Evolutionary conservation across 2,888 invertebrate species (phyloP).

Genomic region (Endotricha flammealis): DNA sequence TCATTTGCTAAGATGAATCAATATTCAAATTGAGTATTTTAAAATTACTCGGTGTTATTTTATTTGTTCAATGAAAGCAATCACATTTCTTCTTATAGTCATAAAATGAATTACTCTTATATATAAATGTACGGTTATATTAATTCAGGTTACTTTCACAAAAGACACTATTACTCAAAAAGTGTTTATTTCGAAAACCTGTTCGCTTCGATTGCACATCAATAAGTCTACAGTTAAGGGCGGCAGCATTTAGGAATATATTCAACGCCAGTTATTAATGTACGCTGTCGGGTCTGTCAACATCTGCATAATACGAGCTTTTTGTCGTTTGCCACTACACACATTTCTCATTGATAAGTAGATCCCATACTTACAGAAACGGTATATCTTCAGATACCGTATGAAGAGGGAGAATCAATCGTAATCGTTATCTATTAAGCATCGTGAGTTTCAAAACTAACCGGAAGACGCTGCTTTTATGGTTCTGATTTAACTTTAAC

Average conservation of each 20-base stretch:
- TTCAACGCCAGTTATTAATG: too few species aligned
- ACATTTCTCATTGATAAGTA: too few species aligned
- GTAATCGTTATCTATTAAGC: conserved; percentile 33
- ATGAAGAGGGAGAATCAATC: conserved; percentile 24
- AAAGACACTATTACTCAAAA: conserved; percentile 27
- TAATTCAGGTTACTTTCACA: conserved; percentile 50
- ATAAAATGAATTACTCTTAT: conserved; percentile 42
- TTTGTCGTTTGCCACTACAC: too few species aligned
- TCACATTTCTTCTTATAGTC: conserved; percentile 28
- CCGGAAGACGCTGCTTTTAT: conserved; percentile 36
- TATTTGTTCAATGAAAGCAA: conserved; percentile 27
- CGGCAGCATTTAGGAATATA: too few species aligned
- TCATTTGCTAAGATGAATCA: conserved; percentile 35
- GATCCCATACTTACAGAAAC: too few species aligned
- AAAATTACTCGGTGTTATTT: conserved; percentile 23
- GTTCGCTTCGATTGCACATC: conserved; percentile 9
- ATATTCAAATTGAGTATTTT: conserved; percentile 33
- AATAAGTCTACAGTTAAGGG: conserved; percentile 2
- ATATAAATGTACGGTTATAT: conserved; percentile 36
- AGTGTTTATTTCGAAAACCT: conserved; percentile 23
- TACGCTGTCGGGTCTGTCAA: too few species aligned
- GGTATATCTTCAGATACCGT: conserved; percentile 35
- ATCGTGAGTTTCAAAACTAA: conserved; percentile 38
- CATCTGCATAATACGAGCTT: too few species aligned
- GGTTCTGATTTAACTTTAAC: conserved; percentile 39